Conservation (phyloP, 2,888 invertebrate species). For the Drosophila fungiperda region DNA sequence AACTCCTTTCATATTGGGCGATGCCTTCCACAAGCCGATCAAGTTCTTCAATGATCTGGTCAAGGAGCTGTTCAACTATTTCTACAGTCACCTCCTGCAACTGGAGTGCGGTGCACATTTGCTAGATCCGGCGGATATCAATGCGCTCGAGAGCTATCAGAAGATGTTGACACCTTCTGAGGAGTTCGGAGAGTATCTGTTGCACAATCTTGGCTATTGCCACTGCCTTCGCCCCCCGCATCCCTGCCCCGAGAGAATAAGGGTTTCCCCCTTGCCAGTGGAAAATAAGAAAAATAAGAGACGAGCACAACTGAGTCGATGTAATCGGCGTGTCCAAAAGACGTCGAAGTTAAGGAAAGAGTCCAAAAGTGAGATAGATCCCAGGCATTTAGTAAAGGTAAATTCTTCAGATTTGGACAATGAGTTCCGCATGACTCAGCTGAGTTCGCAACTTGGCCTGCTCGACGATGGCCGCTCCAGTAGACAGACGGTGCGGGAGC, state of each 20-base stretch:
- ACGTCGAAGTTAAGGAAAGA: slow-evolving; percentile 5
- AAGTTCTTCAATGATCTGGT: slow-evolving; percentile 69
- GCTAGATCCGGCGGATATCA: slow-evolving; percentile 70
- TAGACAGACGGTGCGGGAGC: not conserved
- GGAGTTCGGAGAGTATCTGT: slow-evolving; percentile 78
- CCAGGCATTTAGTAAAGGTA: not conserved
- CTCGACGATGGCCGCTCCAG: not conserved
- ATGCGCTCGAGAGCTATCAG: slow-evolving; percentile 65
- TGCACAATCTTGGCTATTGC: slow-evolving; percentile 72
- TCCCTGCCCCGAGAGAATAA: slow-evolving; percentile 5
- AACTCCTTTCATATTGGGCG: slow-evolving; percentile 67
- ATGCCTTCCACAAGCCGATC: slow-evolving; percentile 78
- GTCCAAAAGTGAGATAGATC: not conserved
- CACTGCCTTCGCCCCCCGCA: slow-evolving; percentile 59
- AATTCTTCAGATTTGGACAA: slow-evolving; percentile 8
- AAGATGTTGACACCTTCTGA: slow-evolving; percentile 55
- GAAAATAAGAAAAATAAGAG: not conserved
- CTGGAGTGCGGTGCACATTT: slow-evolving; percentile 58
- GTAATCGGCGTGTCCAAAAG: slow-evolving; percentile 35
- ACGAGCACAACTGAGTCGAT: slow-evolving; percentile 44
- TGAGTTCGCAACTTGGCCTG: slow-evolving; percentile 20
- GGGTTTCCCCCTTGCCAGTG: fast-evolving
- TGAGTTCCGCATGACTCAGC: slow-evolving; percentile 34
- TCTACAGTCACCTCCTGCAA: slow-evolving; percentile 60
- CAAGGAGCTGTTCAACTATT: slow-evolving; percentile 77